A percentile compares a stretch with the other conserved stretches of the same genome.
These are phyloP conservation scores for Sebastes matsubarae DNA, from an alignment of 2,797 vertebrate genomes.

Conservation along the genomic window DNA sequence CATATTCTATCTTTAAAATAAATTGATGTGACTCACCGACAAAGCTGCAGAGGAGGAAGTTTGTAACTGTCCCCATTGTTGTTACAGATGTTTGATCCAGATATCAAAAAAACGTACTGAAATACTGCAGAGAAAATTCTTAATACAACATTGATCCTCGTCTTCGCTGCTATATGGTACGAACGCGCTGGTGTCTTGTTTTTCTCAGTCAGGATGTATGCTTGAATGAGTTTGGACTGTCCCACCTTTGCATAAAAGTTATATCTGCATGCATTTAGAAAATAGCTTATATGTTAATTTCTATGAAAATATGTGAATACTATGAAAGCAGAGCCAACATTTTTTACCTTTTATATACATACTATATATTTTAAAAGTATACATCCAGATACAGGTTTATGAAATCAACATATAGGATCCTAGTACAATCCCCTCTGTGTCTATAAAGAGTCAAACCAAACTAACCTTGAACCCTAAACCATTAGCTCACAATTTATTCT, in stretches of 20 bases:
- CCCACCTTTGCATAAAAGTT: conserved; percentile 56
- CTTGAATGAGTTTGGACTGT: conserved; percentile 50
- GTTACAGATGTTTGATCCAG: background rate
- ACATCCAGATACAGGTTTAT: background rate
- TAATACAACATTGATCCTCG: background rate
- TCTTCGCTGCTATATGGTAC: background rate
- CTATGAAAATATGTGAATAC: background rate
- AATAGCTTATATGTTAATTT: background rate
- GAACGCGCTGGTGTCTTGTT: conserved; percentile 9
- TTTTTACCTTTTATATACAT: background rate
- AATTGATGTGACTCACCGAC: conserved; percentile 54
- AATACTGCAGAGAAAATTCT: background rate
- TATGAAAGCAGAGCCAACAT: background rate
- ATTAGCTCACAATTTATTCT: background rate
- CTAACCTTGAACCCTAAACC: background rate
- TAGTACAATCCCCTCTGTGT: background rate
- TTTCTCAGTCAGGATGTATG: conserved; percentile 62
- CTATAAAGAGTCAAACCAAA: background rate
- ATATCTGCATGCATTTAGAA: background rate
- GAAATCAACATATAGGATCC: background rate
- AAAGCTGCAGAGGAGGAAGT: conserved; percentile 57
- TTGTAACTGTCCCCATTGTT: conserved; percentile 33
- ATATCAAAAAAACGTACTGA: background rate
- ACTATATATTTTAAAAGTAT: background rate
- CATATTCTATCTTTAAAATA: background rate